Evolutionary conservation across 1,140 invertebrate genomes (phyloP).

Genomic region (Dendrolimus kikuchii): DNA sequence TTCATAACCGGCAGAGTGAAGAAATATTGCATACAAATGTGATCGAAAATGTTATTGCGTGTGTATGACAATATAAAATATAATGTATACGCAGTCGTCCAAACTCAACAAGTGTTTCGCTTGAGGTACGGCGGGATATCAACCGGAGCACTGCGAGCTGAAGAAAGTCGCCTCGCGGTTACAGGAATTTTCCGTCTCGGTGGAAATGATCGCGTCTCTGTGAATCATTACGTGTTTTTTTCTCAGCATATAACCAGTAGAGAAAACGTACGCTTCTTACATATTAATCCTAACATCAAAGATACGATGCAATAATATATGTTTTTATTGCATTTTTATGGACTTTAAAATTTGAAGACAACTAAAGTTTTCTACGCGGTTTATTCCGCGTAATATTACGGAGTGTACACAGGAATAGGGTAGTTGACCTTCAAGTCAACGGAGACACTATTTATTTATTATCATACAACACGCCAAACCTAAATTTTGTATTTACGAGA

Average conservation of each 20-base stretch:
- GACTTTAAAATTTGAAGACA: too few species aligned
- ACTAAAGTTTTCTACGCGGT: too few species aligned
- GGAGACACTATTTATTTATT: too few species aligned
- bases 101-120: slow-evolving; percentile 32
- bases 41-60: slow-evolving; percentile 9
- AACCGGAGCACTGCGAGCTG: slow-evolving; percentile 31
- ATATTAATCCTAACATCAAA: slow-evolving; percentile 18
- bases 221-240: slow-evolving; percentile 60
- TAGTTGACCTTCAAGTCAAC: too few species aligned
- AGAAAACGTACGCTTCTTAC: slow-evolving; percentile 41
- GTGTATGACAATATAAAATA: slow-evolving; percentile 16
- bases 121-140: slow-evolving; percentile 29
- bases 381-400: too few species aligned
- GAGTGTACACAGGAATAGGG: too few species aligned
- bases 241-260: slow-evolving; percentile 18
- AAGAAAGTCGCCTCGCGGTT: slow-evolving; percentile 61
- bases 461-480: too few species aligned
- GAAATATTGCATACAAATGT: too few species aligned
- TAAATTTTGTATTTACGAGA: too few species aligned
- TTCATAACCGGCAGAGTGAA: too few species aligned
- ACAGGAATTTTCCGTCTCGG: slow-evolving; percentile 67
- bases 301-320: background rate
- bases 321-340: too few species aligned
- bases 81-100: slow-evolving; percentile 18
- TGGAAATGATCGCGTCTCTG: slow-evolving; percentile 58